Evolutionary conservation across 2,797 vertebrate species (phyloP).

Genomic region (Danio choprae): DNA sequence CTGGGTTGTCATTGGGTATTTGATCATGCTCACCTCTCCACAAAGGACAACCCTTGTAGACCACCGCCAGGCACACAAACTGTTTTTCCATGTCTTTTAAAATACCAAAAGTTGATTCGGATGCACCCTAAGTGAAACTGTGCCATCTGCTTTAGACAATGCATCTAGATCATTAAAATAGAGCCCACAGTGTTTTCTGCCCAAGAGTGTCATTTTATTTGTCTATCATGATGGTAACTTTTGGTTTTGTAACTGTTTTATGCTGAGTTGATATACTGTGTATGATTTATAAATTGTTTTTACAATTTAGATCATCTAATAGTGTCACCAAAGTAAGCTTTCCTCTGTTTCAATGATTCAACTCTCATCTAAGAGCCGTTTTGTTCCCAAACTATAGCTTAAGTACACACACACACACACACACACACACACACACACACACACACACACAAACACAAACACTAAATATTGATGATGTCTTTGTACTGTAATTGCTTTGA

Average conservation of each 20-base stretch:
- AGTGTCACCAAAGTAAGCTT: background rate
- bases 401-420: constrained; percentile 5
- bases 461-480: constrained; percentile 43
- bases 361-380: constrained; percentile 7
- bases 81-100: too few species aligned
- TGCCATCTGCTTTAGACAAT: too few species aligned
- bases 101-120: too few species aligned
- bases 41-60: too few species aligned
- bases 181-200: too few species aligned
- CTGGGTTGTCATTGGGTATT: too few species aligned
- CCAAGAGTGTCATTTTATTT: background rate
- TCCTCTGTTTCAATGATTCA: constrained; percentile 31
- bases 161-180: too few species aligned
- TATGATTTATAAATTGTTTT: background rate
- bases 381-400: background rate
- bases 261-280: too few species aligned
- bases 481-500: constrained; percentile 34
- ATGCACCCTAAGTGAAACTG: too few species aligned
- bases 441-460: background rate
- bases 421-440: too few species aligned
- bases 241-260: background rate
- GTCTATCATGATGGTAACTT: background rate
- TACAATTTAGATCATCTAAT: background rate
- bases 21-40: too few species aligned
- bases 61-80: too few species aligned